Base-by-base conservation (phyloP, 2,113 vertebrate species). In the Gadus macrocephalus region DNA sequence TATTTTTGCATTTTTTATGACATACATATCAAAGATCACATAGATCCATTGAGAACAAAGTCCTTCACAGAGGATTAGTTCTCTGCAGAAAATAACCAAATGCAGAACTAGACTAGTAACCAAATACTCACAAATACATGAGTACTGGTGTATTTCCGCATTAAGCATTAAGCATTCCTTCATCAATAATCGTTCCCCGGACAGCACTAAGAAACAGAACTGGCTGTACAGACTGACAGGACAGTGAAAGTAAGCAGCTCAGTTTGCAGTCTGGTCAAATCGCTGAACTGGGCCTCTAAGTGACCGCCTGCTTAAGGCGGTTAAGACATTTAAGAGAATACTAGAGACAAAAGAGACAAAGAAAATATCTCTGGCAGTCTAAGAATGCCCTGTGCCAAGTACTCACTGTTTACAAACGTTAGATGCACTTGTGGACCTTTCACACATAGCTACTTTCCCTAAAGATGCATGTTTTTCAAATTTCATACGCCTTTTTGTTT, bases 151-250 rank as follows among this genome's bases (percentile, higher is more conserved):
- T n/a, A n/a, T n/a, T n/a, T n/a, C n/a, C n/a, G n/a, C n/a, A n/a
- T n/a, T n/a, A n/a, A n/a, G n/a, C 71, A 70, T 83, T 74, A 63
- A 68, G 65, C 67, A 72, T 53, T 70, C 68, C 61, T 68, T 64
- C 64, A 27, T 75, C 64, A 62, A 76, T 86, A 84, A 86, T 83
- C 81, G 71, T 62, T 72, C 72, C 80, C 84, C 80, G 85, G 77
- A 81, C 81, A 62, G 59, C 42, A 49, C 42, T 12, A 42, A 77
- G 67, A 55, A 27, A 42, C 58, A 64, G 64, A 14, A 9, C 42
- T 11, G 42, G 42, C 42, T 49, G 42, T 6, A 35, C n/a, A 8
- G 66, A 67, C 71, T 75, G 75, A 70, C 63, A 35, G 68, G 53
- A 68, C 73, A 67, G 66, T 78, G 66, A 78, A 86, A 81, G 79